Evolutionary conservation across 1,140 invertebrate species (phyloP), one percentile per base, ranked within the genome.

Genomic region (Hermatobates lingyangjiaoensis): DNA sequence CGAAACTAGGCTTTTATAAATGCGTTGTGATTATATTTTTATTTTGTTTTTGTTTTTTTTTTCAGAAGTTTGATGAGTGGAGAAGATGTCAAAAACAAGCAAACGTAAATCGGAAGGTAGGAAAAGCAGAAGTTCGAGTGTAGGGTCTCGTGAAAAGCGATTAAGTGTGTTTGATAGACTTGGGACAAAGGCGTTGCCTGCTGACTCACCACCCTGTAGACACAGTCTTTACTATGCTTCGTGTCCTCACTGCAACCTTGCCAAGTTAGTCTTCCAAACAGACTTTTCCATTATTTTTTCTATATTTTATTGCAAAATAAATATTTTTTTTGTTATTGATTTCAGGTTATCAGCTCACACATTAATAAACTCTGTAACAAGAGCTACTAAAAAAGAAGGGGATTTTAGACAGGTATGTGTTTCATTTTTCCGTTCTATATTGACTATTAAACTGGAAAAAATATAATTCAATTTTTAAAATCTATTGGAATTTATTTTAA

Each of bases 101-200:
- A 58, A 58, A 52, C 53, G 55, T 24, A 58, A 58, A 54, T 54
- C 51, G 23, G 27, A 47, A 30, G 45, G 45, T 44, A 56, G 47
- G 27, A 56, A 56, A 48, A 56, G 45, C 42, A 52, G 48, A 18
- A 55, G 20, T 18, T 30, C 50, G 15, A 53, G 45, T 40, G 54
- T 54, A 50, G 54, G 54, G 24, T 53, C 53, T 28, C 53, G 23
- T 4, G 50, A 54, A 3, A 53, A 54, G 34, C 40, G 80, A 64
- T 79, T 77, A 56, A 82, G 80, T 74, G 81, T 84, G 55, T 84
- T 83, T 68, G 79, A 83, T 68, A 74, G 81, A 59, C 73, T 84
- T 58, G 81, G 81, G 55, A 83, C 79, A 28, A 80, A 80, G 51
- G 67, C 70, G 27, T 65, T 68, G 4, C n/a, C 60, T 63, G 64